A percentile compares a stretch with the other conserved stretches of the same genome.
These are phyloP conservation scores for Nasonia longicornis DNA, from an alignment of 1,140 invertebrate species.

Conservation along the genomic window DNA sequence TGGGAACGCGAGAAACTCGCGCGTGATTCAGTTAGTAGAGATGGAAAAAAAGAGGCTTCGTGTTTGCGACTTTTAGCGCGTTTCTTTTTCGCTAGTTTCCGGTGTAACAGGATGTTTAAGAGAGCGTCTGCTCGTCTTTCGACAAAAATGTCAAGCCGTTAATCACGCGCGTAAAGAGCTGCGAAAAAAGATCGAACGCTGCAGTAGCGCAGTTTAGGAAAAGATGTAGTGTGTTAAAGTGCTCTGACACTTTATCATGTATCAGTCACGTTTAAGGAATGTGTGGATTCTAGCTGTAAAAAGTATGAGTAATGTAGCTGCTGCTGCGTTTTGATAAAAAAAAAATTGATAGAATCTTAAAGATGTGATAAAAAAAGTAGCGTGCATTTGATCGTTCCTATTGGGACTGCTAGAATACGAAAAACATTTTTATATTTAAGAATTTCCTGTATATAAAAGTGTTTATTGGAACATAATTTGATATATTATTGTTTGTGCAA, in stretches of 20 bases:
- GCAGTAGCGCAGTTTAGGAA: not conserved
- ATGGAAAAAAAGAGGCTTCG: constrained; percentile 47
- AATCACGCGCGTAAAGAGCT: constrained; percentile 25
- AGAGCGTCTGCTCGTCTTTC: constrained; percentile 21
- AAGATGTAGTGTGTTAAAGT: not conserved
- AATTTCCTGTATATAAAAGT: too few species aligned
- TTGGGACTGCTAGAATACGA: too few species aligned
- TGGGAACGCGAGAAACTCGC: constrained; percentile 52
- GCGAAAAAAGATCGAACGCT: constrained; percentile 17
- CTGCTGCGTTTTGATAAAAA: not conserved
- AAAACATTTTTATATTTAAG: too few species aligned
- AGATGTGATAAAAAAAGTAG: too few species aligned
- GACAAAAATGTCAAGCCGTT: constrained; percentile 39
- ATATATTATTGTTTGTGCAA: too few species aligned
- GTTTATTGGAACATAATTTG: too few species aligned
- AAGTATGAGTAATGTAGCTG: not conserved
- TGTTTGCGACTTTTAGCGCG: constrained; percentile 44
- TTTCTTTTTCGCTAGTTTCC: constrained; percentile 34
- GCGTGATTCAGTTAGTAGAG: constrained; percentile 52
- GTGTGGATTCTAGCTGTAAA: not conserved
- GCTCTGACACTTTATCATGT: not conserved
- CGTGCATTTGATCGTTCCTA: too few species aligned
- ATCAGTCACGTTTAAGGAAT: not conserved
- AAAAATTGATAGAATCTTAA: not conserved
- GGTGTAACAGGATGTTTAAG: constrained; percentile 34